Evolutionary conservation across 2,797 vertebrate species (phyloP), one percentile per base, ranked within the genome.

Genomic region (Liasis olivaceus): DNA sequence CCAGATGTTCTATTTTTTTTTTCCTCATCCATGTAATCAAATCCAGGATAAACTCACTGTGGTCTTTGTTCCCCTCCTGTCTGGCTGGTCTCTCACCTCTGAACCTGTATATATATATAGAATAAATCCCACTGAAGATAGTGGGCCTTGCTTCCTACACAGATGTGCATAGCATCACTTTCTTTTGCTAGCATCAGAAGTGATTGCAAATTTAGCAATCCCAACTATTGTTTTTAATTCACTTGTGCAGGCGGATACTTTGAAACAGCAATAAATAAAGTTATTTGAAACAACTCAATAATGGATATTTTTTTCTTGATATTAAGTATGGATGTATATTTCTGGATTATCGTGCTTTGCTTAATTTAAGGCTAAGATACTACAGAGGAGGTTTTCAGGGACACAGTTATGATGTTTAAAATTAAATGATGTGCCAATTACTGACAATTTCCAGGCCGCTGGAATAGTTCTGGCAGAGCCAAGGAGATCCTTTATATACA

Each of bases 221-320:
- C 9, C 60, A 89, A 88, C 5, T 62, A 87, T 54, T 87, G 47
- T 36, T 92, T 26, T 89, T 60, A 87, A 91, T 91, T n/a, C 26
- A 47, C 24, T 62, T 77, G 26, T 14, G 2, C 5, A 28, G 31
- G 9, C 36, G 59, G n/a, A 60, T 13, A 15, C 6, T n/a, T 66
- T 66, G 24, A 36, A 90, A 66, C 7, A 64, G 26, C 0, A 51
- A 63, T 54, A 5, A 24, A 63, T 85, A 56, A 42, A 69, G 56
- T 56, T 58, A 56, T 64, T 84, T 84, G 8, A 36, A 91, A 87
- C 62, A 56, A 47, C 24, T 63, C 36, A 87, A 58, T n/a, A 85
- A 92, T 88, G 26, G 56, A 31, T n/a, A 3, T 28, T 0, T 58
- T 58, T 89, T 85, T 66, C 66, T 64, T 14, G 60, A 72, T 47